phyloP scores from a whole-genome alignment of 2,797 vertebrate genomes.

The Sciurus vulgaris region DNA sequence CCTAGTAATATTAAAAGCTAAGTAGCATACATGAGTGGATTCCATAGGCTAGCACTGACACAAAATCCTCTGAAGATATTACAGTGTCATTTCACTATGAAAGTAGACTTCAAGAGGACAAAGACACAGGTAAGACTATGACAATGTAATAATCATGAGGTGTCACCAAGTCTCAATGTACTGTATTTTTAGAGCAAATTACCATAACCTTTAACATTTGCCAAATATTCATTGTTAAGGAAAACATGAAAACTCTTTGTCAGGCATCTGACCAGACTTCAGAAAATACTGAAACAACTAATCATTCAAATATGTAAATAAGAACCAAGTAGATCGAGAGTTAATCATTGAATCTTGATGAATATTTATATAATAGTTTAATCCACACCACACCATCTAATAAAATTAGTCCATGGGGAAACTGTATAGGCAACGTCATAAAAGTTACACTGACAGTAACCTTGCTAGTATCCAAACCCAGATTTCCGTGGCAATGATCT shows the following conservation, averaged over 20 bases:
- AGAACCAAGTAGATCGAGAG: neutral
- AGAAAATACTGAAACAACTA: neutral
- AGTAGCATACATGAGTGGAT: neutral
- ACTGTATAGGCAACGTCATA: neutral
- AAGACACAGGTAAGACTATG: neutral
- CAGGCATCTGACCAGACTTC: neutral
- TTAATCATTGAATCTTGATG: neutral
- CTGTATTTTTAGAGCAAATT: neutral
- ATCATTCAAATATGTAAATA: neutral
- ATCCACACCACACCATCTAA: neutral
- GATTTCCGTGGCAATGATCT: neutral
- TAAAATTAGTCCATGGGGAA: neutral
- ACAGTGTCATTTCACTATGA: neutral
- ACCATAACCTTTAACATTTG: neutral
- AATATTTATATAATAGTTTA: neutral
- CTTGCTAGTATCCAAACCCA: neutral
- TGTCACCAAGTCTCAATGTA: neutral
- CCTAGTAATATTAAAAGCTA: neutral
- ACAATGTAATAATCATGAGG: neutral
- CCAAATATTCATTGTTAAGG: neutral
- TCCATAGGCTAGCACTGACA: neutral
- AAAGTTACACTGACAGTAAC: neutral
- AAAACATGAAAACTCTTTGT: neutral
- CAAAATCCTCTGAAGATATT: neutral
- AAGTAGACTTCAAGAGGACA: neutral